A percentile compares a stretch with the other conserved stretches of the same genome.
Conservation (phyloP, 2,888 invertebrate species). For the Ophraella communa region DNA sequence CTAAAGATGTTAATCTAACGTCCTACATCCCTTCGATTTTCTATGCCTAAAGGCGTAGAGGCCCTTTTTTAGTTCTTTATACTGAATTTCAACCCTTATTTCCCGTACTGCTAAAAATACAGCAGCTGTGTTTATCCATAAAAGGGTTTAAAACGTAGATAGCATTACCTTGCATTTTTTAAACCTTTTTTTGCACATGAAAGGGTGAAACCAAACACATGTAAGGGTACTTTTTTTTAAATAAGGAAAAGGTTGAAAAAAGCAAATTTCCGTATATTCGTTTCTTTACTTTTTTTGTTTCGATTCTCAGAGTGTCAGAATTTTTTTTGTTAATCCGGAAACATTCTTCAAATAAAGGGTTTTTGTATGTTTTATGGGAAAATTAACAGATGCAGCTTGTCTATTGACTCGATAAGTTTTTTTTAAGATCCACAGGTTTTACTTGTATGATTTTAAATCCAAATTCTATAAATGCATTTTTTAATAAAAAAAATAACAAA, state of each 20-base stretch:
- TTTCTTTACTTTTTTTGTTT: conserved; percentile 32
- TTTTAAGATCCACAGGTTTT: background rate
- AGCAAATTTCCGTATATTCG: conserved; percentile 33
- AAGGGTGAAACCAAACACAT: conserved; percentile 48
- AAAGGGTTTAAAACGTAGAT: conserved; percentile 49
- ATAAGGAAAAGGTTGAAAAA: conserved; percentile 45
- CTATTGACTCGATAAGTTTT: background rate
- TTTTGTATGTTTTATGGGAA: conserved; percentile 30
- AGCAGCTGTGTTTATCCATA: conserved; percentile 50
- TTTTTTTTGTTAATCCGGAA: conserved; percentile 28
- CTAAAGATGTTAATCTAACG: background rate
- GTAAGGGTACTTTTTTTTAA: conserved; percentile 42
- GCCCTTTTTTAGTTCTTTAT: conserved; percentile 29
- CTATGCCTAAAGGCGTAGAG: conserved; percentile 13
- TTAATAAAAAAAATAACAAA: too few relatives aligned
- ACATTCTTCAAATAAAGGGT: conserved; percentile 24
- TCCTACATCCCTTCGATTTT: conserved; percentile 12
- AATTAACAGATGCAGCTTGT: background rate
- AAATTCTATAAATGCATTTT: too few relatives aligned
- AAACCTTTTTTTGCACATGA: conserved; percentile 42
- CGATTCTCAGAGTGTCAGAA: conserved; percentile 38
- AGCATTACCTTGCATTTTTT: conserved; percentile 48
- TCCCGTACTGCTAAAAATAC: conserved; percentile 38
- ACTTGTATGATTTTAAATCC: too few relatives aligned
- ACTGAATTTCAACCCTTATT: conserved; percentile 29